Conservation (phyloP, 2,113 vertebrate species). For the Gila orcuttii region DNA sequence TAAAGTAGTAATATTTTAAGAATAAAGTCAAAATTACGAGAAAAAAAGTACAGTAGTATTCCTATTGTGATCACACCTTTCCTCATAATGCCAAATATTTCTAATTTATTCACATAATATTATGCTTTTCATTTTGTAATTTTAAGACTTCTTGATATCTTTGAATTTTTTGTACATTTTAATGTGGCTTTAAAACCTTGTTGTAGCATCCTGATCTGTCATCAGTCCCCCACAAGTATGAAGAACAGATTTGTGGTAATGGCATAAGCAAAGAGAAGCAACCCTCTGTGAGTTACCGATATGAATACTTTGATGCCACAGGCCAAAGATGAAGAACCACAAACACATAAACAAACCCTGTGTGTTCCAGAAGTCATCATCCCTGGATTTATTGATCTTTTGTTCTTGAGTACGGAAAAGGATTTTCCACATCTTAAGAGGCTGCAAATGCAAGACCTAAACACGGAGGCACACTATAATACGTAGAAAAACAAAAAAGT, state of each 20-base stretch:
- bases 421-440: constrained; percentile 31
- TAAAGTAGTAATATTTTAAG: no score
- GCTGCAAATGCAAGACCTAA: background rate
- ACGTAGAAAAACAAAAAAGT: background rate
- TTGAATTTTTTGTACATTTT: background rate
- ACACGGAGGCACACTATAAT: constrained; percentile 1
- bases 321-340: constrained; percentile 42
- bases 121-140: background rate
- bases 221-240: constrained; percentile 27
- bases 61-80: background rate
- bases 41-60: background rate
- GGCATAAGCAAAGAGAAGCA: constrained; percentile 32
- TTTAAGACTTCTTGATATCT: background rate
- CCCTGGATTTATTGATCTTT: constrained; percentile 27
- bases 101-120: background rate
- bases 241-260: constrained; percentile 31
- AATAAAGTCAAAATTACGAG: background rate
- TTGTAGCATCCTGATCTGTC: constrained; percentile 8
- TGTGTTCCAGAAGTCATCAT: background rate
- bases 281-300: background rate
- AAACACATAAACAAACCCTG: constrained; percentile 28
- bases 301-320: constrained; percentile 45
- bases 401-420: background rate
- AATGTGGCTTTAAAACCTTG: background rate
- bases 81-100: background rate